These are phyloP conservation scores for Paralichthys olivaceus DNA, from an alignment of 2,113 vertebrate genomes.

Conservation along the genomic window DNA sequence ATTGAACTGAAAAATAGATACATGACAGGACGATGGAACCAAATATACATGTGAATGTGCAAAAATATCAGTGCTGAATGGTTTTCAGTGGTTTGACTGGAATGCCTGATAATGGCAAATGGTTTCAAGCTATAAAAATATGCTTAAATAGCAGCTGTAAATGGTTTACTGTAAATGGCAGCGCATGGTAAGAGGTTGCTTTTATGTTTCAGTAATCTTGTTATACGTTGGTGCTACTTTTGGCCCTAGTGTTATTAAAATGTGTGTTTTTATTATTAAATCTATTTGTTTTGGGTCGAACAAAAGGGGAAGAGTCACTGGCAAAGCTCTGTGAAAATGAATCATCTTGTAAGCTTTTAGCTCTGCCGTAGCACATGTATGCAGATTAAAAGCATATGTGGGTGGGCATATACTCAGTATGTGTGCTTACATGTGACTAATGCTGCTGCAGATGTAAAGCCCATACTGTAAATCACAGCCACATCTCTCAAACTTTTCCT, in stretches of 20 bases:
- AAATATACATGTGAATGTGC: constrained; percentile 50
- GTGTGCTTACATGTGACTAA: neutral
- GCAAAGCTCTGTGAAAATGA: constrained; percentile 27
- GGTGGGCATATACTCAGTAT: constrained; percentile 3
- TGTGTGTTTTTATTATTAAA: constrained; percentile 58
- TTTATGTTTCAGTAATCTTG: constrained; percentile 71
- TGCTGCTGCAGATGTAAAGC: neutral
- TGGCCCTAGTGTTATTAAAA: constrained; percentile 61
- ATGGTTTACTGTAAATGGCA: constrained; percentile 57
- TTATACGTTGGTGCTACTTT: constrained; percentile 62
- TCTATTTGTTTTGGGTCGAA: constrained; percentile 64
- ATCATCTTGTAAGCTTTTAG: constrained; percentile 35
- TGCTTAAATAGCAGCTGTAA: constrained; percentile 63
- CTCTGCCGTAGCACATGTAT: constrained; percentile 11
- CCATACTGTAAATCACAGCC: constrained; percentile 30
- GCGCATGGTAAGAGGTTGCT: constrained; percentile 57
- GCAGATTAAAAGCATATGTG: neutral
- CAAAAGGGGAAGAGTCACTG: constrained; percentile 17
- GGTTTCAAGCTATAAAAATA: constrained; percentile 57
- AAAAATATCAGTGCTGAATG: constrained; percentile 59
- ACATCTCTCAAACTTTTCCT: constrained; percentile 37
- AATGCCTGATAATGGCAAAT: constrained; percentile 34
- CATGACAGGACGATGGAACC: constrained; percentile 40
- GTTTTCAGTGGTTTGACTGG: constrained; percentile 32
- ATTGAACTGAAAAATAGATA: constrained; percentile 70